phyloP scores from a whole-genome alignment of 2,797 vertebrate species.

The Neosilurus mollespiculum region DNA sequence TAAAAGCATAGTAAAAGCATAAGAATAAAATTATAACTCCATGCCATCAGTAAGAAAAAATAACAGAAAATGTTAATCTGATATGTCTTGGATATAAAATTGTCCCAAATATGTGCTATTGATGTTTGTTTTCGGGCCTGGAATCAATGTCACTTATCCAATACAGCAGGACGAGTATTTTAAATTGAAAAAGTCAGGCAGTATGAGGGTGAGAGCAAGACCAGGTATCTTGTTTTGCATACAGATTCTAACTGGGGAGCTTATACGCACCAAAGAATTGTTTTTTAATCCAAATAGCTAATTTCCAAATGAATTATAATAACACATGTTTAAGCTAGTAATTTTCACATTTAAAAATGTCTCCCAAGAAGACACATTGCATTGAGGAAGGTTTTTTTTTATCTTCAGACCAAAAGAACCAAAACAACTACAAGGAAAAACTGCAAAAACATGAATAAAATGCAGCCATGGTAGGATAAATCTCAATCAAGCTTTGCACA shows the following conservation, averaged over 20 bases:
- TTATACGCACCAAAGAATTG: slow-evolving; percentile 78
- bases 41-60: slow-evolving; percentile 82
- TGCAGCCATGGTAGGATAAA: slow-evolving; percentile 91
- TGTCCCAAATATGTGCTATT: slow-evolving; percentile 94
- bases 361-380: slow-evolving; percentile 74
- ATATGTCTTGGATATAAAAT: slow-evolving; percentile 90
- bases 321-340: slow-evolving; percentile 73
- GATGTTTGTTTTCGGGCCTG: slow-evolving; percentile 77
- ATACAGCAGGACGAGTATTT: slow-evolving; percentile 37
- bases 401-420: slow-evolving; percentile 80
- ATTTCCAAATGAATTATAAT: slow-evolving; percentile 75
- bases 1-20: slow-evolving; percentile 77
- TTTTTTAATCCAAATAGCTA: slow-evolving; percentile 65
- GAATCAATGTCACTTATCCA: slow-evolving; percentile 67
- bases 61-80: slow-evolving; percentile 70
- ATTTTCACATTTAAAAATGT: slow-evolving; percentile 77
- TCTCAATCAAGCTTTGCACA: slow-evolving; percentile 94
- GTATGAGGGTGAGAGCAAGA: slow-evolving; percentile 87
- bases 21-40: slow-evolving; percentile 76
- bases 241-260: slow-evolving; percentile 76
- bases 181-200: slow-evolving; percentile 85
- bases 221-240: slow-evolving; percentile 82
- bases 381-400: slow-evolving; percentile 70
- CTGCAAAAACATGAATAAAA: slow-evolving; percentile 91
- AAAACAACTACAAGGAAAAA: slow-evolving; percentile 78